These are phyloP conservation scores for Oceanites oceanicus DNA, from an alignment of 2,113 vertebrate genomes.

Conservation along the genomic window DNA sequence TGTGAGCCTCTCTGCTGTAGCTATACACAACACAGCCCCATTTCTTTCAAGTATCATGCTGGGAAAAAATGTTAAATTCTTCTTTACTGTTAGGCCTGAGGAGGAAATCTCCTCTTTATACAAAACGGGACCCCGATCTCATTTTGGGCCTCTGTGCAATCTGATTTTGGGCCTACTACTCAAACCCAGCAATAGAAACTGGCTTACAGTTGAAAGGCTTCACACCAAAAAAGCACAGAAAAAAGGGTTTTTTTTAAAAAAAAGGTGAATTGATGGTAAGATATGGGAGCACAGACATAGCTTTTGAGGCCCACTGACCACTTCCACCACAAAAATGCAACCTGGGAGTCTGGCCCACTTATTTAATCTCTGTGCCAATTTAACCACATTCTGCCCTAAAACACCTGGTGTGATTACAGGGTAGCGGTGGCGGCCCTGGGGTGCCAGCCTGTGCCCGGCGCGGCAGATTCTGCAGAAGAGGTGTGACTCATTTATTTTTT, in stretches of 20 bases:
- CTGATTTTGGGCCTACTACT: background rate
- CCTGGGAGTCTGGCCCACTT: background rate
- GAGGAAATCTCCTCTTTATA: background rate
- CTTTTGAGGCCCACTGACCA: background rate
- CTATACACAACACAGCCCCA: background rate
- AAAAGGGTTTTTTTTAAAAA: background rate
- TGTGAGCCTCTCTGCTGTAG: background rate
- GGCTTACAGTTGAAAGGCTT: background rate
- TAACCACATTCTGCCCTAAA: background rate
- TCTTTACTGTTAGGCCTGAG: background rate
- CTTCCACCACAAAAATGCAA: background rate
- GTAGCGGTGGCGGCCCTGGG: rapidly evolving
- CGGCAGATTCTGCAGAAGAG: background rate
- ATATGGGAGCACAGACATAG: background rate
- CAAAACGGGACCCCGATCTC: background rate
- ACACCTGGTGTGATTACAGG: background rate
- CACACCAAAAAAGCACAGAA: background rate
- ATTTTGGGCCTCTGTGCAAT: background rate
- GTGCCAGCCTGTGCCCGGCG: background rate
- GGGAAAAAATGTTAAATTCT: background rate
- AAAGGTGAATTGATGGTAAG: background rate
- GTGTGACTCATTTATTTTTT: background rate
- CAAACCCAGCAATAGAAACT: background rate
- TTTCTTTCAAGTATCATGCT: background rate
- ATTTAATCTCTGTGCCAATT: background rate